These are phyloP conservation scores for Microplitis manilae DNA, from an alignment of 2,888 invertebrate species.

Conservation along the genomic window DNA sequence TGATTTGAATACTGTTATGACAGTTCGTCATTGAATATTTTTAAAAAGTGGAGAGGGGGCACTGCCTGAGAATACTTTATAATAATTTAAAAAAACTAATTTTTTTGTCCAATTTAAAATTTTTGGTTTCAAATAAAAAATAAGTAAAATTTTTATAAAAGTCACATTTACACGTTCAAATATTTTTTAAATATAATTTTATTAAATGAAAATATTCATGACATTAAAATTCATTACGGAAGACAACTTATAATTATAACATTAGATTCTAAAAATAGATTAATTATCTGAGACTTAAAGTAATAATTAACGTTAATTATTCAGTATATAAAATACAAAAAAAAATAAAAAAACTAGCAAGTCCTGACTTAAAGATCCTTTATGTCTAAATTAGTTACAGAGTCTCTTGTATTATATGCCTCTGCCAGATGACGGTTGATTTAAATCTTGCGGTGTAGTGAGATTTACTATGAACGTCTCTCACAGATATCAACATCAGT, in stretches of 20 bases:
- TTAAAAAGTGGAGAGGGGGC: too few relatives aligned
- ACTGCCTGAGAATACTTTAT: too few relatives aligned
- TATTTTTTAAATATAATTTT: too few relatives aligned
- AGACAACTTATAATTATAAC: background rate
- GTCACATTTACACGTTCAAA: too few relatives aligned
- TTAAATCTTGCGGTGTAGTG: conserved; percentile 17
- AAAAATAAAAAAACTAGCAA: background rate
- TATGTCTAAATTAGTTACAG: conserved; percentile 25
- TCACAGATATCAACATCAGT: background rate
- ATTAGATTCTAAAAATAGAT: background rate
- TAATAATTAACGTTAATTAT: background rate
- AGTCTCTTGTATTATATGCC: conserved; percentile 5
- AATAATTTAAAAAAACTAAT: too few relatives aligned
- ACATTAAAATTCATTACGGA: background rate
- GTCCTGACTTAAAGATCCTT: conserved; percentile 10
- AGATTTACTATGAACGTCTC: background rate
- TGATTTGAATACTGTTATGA: too few relatives aligned
- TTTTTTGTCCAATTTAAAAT: too few relatives aligned
- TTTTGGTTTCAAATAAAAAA: too few relatives aligned
- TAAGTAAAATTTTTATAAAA: too few relatives aligned
- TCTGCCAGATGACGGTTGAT: conserved; percentile 31
- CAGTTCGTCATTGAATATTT: too few relatives aligned
- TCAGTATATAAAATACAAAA: background rate
- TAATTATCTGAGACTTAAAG: background rate
- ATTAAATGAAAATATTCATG: too few relatives aligned